Evolutionary conservation across 2,113 vertebrate species (phyloP), one percentile per base, ranked within the genome.

Genomic region (Poeciliopsis retropinna): DNA sequence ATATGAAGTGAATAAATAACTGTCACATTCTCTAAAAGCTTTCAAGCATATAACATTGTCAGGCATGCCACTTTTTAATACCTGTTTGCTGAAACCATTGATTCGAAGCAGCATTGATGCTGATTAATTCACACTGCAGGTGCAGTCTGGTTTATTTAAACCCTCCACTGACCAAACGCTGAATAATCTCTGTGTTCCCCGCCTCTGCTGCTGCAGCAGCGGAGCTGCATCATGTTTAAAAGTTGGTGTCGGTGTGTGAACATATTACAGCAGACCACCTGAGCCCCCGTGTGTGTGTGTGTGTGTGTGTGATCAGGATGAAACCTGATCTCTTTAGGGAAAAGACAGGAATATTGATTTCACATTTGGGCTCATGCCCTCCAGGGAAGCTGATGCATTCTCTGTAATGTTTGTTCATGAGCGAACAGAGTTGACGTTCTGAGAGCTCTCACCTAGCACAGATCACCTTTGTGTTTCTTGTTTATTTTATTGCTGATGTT

Each of bases 311-410:
- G 31, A 34, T 70, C 39, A 81, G 71, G 22, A 31, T 30, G 82
- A 76, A 87, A 91, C 82, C 80, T 28, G 71, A 88, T 66, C 84
- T 82, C 83, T 64, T n/a, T 4, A 72, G 68, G 78, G 74, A 82
- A 74, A 31, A 81, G 75, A 89, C 87, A 85, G 88, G 80, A 84
- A 84, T 89, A 90, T 90, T 76, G 87, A 92, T 90, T 90, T 88
- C 85, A 78, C 81, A 76, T 85, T 85, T 84, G 85, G 82, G 31
- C 80, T 0, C 1, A 51, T 79, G 80, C 82, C 80, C 87, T 65
- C 76, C 28, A 71, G 80, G 65, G n/a, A 72, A 9, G 78, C 82
- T 76, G 80, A 84, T 60, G 78, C 88, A 87, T 85, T 84, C 75
- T 79, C 41, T 1, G 39, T 28, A 27, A 57, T 51, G 67, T 84